phyloP scores from a whole-genome alignment of 2,888 invertebrate genomes.

The Drosophila demipolita region DNA sequence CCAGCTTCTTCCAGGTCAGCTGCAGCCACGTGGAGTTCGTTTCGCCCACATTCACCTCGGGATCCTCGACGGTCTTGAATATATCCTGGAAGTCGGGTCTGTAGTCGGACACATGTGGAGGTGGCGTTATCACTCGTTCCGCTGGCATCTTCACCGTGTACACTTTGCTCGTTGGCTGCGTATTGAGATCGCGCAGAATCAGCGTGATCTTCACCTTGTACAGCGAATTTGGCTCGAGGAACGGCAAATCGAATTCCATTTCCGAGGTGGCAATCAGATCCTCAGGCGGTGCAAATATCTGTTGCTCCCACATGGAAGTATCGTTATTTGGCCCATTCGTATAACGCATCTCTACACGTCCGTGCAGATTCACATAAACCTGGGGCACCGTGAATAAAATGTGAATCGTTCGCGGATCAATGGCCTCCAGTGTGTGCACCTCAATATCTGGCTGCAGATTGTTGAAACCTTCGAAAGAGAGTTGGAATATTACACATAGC shows the following conservation, averaged over 20 bases:
- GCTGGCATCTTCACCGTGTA: constrained; percentile 90
- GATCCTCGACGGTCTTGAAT: constrained; percentile 88
- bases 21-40: constrained; percentile 92
- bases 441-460: constrained; percentile 85
- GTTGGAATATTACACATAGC: background rate
- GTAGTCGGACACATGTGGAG: constrained; percentile 82
- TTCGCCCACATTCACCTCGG: constrained; percentile 90
- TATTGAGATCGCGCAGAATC: constrained; percentile 90
- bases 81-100: constrained; percentile 85
- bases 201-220: constrained; percentile 94
- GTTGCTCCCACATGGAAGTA: constrained; percentile 91
- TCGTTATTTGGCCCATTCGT: constrained; percentile 91
- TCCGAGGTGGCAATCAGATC: constrained; percentile 94
- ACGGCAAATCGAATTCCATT: constrained; percentile 92
- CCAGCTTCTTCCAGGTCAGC: constrained; percentile 93
- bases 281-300: constrained; percentile 94
- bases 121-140: constrained; percentile 86
- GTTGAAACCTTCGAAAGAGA: constrained; percentile 56
- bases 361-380: constrained; percentile 93
- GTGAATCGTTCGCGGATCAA: constrained; percentile 92
- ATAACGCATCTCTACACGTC: constrained; percentile 94
- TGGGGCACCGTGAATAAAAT: constrained; percentile 93
- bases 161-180: constrained; percentile 91
- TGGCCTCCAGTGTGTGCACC: constrained; percentile 89
- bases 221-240: constrained; percentile 91